These are phyloP conservation scores for Leuctra nigra DNA, from an alignment of 2,888 invertebrate genomes.

Conservation along the genomic window DNA sequence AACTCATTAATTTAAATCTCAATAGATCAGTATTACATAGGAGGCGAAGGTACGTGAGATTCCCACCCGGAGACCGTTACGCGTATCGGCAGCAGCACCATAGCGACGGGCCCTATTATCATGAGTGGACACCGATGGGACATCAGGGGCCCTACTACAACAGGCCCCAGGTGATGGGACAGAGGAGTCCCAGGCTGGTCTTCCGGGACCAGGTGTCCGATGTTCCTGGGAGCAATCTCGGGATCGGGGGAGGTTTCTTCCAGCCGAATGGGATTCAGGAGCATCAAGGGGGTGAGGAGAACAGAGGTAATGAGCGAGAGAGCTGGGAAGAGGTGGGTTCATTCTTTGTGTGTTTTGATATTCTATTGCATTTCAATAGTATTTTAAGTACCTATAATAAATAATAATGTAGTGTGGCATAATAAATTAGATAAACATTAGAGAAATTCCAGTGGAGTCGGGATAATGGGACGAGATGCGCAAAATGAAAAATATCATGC, in stretches of 20 bases:
- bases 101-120: not conserved
- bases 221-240: constrained; percentile 20
- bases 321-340: not conserved
- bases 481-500: too few species aligned
- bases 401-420: too few species aligned
- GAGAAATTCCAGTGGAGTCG: too few species aligned
- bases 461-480: too few species aligned
- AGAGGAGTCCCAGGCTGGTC: constrained; percentile 29
- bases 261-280: constrained; percentile 25
- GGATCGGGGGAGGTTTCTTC: constrained; percentile 11
- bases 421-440: too few species aligned
- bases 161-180: constrained; percentile 24
- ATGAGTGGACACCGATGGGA: constrained; percentile 5
- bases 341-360: not conserved
- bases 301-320: constrained; percentile 30
- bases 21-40: not conserved
- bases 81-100: not conserved
- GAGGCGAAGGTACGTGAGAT: constrained; percentile 6
- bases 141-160: constrained; percentile 11
- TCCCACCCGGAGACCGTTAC: not conserved
- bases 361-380: not conserved
- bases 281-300: constrained; percentile 23
- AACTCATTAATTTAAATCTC: not conserved
- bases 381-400: not conserved
- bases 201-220: constrained; percentile 28